Evolutionary conservation across 2,888 invertebrate genomes (phyloP), one percentile per base, ranked within the genome.

Genomic region (Protophormia terraenovae): DNA sequence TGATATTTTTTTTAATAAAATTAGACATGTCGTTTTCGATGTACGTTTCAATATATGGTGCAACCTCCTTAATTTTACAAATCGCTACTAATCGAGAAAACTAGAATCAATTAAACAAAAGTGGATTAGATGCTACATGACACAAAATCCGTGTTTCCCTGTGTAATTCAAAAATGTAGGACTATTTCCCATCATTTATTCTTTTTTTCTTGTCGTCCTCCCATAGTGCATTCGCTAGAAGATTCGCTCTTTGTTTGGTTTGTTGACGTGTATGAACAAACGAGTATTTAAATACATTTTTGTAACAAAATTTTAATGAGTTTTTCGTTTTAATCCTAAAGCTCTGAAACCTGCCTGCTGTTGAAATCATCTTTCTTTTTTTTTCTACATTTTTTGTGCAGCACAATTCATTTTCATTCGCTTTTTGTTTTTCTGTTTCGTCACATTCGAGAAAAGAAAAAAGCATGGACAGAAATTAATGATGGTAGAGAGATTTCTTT

Each of bases 241-340:
- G 55, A 16, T 55, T 41, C 53, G 14, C 19, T 45, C 24, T 60
- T 69, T 50, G 35, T 60, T 81, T 58, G 73, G 38, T 60, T 53
- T 53, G 55, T 53, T 62, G 53, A 32, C 55, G 58, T 75, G 47
- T 67, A 67, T 53, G 60, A 69, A 69, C 58, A 78, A 67, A 79
- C 72, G 64, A 72, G 76, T 78, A 75, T 75, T 89, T 89, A 89
- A 90, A 89, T 89, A 88, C 88, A 89, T 88, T 90, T 81, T 64
- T 86, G 89, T 88, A 89, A 89, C 89, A 89, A 89, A 89, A 89
- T 89, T 90, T 90, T 90, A 90, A 90, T 90, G 90, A 90, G 90
- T 90, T 89, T 89, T 90, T 88, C 90, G 87, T 89, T 89, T 71
- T 85, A 85, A 85, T 82, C 82, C 85, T 75, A 47, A 82, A 79